These are phyloP conservation scores for Eucidaris tribuloides DNA, from an alignment of 35 echinoderm and acorn worm species.

Conservation along the genomic window DNA sequence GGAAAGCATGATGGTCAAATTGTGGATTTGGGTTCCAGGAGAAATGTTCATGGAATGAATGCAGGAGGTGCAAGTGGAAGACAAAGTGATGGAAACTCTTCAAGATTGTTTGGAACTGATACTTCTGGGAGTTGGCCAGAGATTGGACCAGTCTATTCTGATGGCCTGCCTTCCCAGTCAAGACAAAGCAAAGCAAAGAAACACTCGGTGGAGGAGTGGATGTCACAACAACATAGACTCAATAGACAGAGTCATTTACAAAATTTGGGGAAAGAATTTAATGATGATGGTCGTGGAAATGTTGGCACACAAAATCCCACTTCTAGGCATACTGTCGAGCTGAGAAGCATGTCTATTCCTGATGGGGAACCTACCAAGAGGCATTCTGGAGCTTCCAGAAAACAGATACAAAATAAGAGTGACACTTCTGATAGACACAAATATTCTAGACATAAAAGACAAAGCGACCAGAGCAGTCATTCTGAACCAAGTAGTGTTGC, in stretches of 20 bases:
- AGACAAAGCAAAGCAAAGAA: background rate
- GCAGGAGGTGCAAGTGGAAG: background rate
- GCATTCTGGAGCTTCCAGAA: background rate
- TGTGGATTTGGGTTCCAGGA: background rate
- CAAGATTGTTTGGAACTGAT: background rate
- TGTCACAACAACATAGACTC: background rate
- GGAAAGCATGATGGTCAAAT: no score
- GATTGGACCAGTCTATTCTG: background rate
- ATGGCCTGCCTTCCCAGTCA: background rate
- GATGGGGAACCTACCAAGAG: constrained; percentile 16
- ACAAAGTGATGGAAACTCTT: background rate
- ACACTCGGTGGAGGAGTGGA: background rate
- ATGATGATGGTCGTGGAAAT: background rate
- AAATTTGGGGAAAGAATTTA: background rate
- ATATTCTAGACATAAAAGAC: background rate
- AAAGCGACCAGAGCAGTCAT: no score
- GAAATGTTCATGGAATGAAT: background rate
- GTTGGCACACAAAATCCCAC: background rate
- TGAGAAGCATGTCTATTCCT: constrained; percentile 5
- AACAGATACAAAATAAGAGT: background rate
- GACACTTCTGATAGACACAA: background rate
- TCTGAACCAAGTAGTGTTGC: no score
- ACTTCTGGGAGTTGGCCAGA: background rate
- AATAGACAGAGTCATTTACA: background rate
- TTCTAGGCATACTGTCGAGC: background rate